Evolutionary conservation across 2,888 invertebrate genomes (phyloP), one percentile per base, ranked within the genome.

Genomic region (Melolontha melolontha): DNA sequence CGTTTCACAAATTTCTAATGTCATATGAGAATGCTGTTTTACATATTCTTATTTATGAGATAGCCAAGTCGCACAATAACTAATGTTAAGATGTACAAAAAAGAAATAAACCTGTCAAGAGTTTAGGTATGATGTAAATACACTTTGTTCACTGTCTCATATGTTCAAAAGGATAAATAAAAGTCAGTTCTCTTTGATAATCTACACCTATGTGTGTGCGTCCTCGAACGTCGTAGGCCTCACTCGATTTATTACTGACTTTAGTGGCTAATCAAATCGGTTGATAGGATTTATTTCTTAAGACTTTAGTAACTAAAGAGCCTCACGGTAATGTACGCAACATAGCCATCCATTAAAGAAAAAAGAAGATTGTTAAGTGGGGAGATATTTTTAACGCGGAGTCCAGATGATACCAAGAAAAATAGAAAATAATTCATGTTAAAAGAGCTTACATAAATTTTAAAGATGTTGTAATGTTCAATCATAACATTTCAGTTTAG

Each of bases 231-330:
- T 44, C 59, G 59, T 59, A 44, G 59, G 59, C 42, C 42, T 59
- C 10, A 59, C 16, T 4, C n/a, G 40, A 59, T 59, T 59, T 59
- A 59, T 44, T 44, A 44, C 29, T 14, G 27, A 14, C 29, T 59
- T 59, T 59, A 27, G 59, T 57, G 44, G 44, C n/a, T 59, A 59
- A 54, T 54, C 54, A 54, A 54, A 54, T 11, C 40, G 40, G 40
- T 16, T 54, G 54, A 54, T 54, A 54, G 54, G 17, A 54, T 54
- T 54, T 54, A 54, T 54, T 54, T 54, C 40, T 44, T 54, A 16
- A 29, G 54, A 22, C 39, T 40, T 39, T 54, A 10, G 34, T 34
- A 34, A 34, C 34, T 34, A 6, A 54, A 54, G 29, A 54, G 17
- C 54, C 16, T 17, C 40, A 54, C 17, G 40, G 40, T 40, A 54